Conservation (phyloP, 2,888 invertebrate species). For the Zaprionus bogoriensis region DNA sequence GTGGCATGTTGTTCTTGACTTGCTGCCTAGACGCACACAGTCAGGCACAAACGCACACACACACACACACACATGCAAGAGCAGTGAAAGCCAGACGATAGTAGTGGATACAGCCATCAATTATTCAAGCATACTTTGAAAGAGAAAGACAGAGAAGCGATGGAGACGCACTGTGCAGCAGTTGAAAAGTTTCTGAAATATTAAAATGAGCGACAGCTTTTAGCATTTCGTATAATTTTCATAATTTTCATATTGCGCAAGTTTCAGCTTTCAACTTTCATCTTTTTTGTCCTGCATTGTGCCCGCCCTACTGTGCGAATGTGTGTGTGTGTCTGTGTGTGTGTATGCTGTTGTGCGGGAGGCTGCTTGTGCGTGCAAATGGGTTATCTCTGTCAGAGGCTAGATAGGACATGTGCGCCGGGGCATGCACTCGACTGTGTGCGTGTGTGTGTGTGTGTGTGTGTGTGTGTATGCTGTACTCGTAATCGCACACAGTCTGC, state of each 20-base stretch:
- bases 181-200: constrained; percentile 55
- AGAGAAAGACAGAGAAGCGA: background rate
- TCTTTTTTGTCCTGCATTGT: background rate
- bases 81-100: constrained; percentile 31
- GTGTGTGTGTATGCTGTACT: background rate
- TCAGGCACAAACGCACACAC: constrained; percentile 14
- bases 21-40: constrained; percentile 41
- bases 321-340: background rate
- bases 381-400: constrained; percentile 40
- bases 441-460: background rate
- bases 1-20: constrained; percentile 46
- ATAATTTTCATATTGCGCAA: constrained; percentile 29
- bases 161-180: background rate
- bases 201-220: constrained; percentile 44
- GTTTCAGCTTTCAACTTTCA: constrained; percentile 7
- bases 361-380: constrained; percentile 16
- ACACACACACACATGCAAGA: constrained; percentile 9
- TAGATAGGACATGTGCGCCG: constrained; percentile 62
- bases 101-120: constrained; percentile 61
- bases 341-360: background rate
- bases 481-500: background rate
- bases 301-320: background rate
- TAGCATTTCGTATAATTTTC: constrained; percentile 27
- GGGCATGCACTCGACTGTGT: constrained; percentile 1
- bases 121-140: constrained; percentile 71